phyloP scores from a whole-genome alignment of 2,797 vertebrate species.

The Hybognathus amarus region DNA sequence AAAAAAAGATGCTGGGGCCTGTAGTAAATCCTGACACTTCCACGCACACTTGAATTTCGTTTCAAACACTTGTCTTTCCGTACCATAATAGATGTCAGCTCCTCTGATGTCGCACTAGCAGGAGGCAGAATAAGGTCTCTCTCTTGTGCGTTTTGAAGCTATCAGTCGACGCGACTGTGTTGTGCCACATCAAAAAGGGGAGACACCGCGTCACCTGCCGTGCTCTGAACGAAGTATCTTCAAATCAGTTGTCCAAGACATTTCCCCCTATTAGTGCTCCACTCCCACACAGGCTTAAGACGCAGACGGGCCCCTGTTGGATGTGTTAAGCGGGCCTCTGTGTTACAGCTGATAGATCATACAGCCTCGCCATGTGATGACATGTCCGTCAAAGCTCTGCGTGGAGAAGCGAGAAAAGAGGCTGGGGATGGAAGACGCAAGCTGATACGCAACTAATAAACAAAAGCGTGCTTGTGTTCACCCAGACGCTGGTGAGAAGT shows the following conservation, averaged over 20 bases:
- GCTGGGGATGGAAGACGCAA: conserved; percentile 36
- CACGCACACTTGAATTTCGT: conserved; percentile 87
- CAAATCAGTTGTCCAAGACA: conserved; percentile 99
- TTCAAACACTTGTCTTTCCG: conserved; percentile 99
- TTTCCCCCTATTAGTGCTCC: conserved; percentile 95
- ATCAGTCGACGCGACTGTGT: conserved; percentile 95
- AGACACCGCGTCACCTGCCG: conserved; percentile 94
- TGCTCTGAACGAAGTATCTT: conserved; percentile 96
- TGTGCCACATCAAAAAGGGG: conserved; percentile 94
- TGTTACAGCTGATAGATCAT: conserved; percentile 84
- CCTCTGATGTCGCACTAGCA: conserved; percentile 97
- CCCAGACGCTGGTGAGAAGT: not conserved
- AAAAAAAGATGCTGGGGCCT: conserved; percentile 75
- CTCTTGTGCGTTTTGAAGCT: conserved; percentile 90
- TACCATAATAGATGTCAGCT: conserved; percentile 99
- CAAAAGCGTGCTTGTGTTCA: conserved; percentile 24
- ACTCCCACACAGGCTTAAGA: conserved; percentile 86
- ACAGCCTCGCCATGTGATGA: conserved; percentile 72
- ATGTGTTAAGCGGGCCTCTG: conserved; percentile 75
- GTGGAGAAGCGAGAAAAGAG: conserved; percentile 60
- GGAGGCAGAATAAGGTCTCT: conserved; percentile 91
- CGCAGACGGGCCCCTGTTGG: conserved; percentile 82
- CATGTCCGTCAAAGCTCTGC: conserved; percentile 69
- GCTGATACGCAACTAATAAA: conserved; percentile 15
- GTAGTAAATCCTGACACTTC: conserved; percentile 96